Evolutionary conservation across 2,113 vertebrate species (phyloP).

Genomic region (Felis catus): F.catus_Fca126_mat1.0 CM031415.1:167034001-167034500

Average conservation of each 20-base stretch:
- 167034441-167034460: not conserved
- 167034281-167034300: not conserved
- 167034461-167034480: not conserved
- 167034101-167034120: not conserved
- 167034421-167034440: not conserved
- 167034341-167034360: accelerated
- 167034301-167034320: not conserved
- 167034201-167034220: not conserved
- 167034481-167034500: not conserved
- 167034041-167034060: not conserved
- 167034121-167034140: not conserved
- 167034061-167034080: not conserved
- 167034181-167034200: conserved; percentile 95
- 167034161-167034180: conserved; percentile 95
- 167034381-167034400: accelerated
- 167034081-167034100: not conserved
- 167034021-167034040: not conserved
- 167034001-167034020: not conserved
- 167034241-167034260: conserved; percentile 92
- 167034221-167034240: conserved; percentile 92
- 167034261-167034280: not conserved
- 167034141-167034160: conserved; percentile 85
- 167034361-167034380: not conserved
- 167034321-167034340: not conserved
- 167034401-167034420: not conserved